Base-by-base conservation (phyloP, 2,888 invertebrate genomes). In the Drosophila algonquin region DNA sequence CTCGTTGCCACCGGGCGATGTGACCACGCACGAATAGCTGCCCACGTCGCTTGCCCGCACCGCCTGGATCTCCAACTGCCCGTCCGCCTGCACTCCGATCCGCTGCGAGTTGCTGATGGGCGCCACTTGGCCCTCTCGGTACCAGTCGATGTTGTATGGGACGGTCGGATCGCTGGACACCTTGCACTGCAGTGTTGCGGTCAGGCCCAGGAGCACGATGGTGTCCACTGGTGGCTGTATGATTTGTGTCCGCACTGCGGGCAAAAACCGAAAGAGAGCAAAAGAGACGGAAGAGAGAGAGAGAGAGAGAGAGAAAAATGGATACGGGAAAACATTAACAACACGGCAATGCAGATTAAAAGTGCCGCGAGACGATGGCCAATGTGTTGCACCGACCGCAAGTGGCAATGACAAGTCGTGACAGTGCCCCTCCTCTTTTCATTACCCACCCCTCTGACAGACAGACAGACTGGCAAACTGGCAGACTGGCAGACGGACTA, bases 31-130 rank as follows among this genome's bases (percentile, higher is more conserved):
- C 50, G 96, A 96, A 93, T 99, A 99, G 75, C 95, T 95, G 56
- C 99, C 99, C 55, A 98, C 98, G 93, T 99, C 99, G 58, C 96
- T 95, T 2, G 98, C 97, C 70, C 98, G 94, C 56, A 97, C 97
- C 27, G 97, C 97, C 78, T 95, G 95, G 79, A 98, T 97, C 91
- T 96, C 96, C 78, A 98, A 93, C 24, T 97, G 97, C 7, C 98
- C 98, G 90, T 98, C 97, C 44, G 94, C 93, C 70, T 95, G 94
- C 80, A 97, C 94, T 90, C 94, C 95, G 64, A 97, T 94, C 67
- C 97, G 94, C 85, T 95, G 95, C 63, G 95, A 95, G 44, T 93
- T 93, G 74, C 93, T 93, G 3, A 94, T 94, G 73, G 94, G 94
- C 70, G 94, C 93, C 56, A 93, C 89, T 89, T 96, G 96, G 90